Evolutionary conservation across 2,113 vertebrate genomes (phyloP).

Genomic region (Thryonomys swinderianus): DNA sequence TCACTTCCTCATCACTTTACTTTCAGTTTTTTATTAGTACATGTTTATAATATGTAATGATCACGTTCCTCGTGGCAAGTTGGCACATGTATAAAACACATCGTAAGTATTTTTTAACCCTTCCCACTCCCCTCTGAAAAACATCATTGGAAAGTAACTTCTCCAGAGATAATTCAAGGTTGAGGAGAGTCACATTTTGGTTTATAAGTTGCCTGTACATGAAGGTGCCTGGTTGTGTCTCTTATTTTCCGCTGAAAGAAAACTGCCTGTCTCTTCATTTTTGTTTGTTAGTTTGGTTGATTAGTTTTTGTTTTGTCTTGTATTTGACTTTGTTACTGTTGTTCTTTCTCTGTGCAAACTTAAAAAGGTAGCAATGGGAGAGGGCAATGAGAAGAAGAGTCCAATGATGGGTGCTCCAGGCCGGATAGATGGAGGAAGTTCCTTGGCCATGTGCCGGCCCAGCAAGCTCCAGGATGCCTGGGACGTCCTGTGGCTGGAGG

Average conservation of each 20-base stretch:
- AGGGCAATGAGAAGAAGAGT: background rate
- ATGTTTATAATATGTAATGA: background rate
- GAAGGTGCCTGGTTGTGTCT: constrained; percentile 12
- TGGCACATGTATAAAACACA: background rate
- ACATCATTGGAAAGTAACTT: constrained; percentile 46
- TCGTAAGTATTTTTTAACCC: background rate
- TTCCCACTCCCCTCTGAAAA: background rate
- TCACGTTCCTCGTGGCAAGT: background rate
- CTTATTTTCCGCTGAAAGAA: background rate
- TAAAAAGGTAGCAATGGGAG: background rate
- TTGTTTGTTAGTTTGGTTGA: background rate
- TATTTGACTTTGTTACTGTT: background rate
- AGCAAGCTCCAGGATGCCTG: background rate
- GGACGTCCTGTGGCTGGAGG: constrained; percentile 22
- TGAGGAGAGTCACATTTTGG: background rate
- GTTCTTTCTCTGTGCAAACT: background rate
- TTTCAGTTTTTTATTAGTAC: background rate
- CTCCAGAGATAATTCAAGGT: background rate
- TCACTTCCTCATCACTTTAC: background rate
- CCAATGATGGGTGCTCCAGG: background rate
- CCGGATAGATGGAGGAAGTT: background rate
- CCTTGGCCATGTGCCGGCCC: background rate
- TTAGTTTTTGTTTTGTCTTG: background rate
- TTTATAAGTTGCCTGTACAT: constrained; percentile 11
- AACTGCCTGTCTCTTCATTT: background rate